A percentile compares a stretch with the other conserved stretches of the same genome.
Evolutionary conservation across 1,140 invertebrate genomes (phyloP).

Genomic region (Bathynomus jamesi): DNA sequence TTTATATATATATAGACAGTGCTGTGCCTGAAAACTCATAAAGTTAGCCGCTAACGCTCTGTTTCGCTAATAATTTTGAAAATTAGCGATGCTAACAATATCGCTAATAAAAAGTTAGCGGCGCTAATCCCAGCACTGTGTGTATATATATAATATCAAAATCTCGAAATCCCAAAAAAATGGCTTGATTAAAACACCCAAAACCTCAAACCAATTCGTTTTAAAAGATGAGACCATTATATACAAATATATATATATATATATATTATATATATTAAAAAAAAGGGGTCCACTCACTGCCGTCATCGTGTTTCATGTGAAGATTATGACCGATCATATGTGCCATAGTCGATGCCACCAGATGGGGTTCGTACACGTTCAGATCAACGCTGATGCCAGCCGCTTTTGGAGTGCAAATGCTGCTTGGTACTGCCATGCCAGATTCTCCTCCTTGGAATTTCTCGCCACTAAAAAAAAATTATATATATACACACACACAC

Average conservation of each 20-base stretch:
- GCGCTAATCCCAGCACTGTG: too few relatives aligned
- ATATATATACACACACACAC: background rate
- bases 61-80: too few relatives aligned
- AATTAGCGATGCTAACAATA: too few relatives aligned
- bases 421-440: conserved; percentile 83
- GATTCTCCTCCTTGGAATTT: conserved; percentile 74
- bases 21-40: too few relatives aligned
- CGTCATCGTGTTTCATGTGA: conserved; percentile 88
- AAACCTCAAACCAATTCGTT: too few relatives aligned
- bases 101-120: too few relatives aligned
- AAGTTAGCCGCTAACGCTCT: too few relatives aligned
- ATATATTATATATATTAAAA: conserved; percentile 8
- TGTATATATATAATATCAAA: too few relatives aligned
- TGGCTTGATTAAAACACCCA: too few relatives aligned
- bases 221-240: too few relatives aligned
- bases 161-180: too few relatives aligned
- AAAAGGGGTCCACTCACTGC: conserved; percentile 52
- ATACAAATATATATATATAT: conserved; percentile 1
- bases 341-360: conserved; percentile 83
- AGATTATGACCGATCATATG: conserved; percentile 97
- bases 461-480: conserved; percentile 56
- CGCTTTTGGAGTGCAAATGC: conserved; percentile 80
- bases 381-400: conserved; percentile 86
- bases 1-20: too few relatives aligned
- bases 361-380: conserved; percentile 85